These are phyloP conservation scores for Noturus placidus DNA, from an alignment of 2,113 vertebrate species.

Conservation along the genomic window DNA sequence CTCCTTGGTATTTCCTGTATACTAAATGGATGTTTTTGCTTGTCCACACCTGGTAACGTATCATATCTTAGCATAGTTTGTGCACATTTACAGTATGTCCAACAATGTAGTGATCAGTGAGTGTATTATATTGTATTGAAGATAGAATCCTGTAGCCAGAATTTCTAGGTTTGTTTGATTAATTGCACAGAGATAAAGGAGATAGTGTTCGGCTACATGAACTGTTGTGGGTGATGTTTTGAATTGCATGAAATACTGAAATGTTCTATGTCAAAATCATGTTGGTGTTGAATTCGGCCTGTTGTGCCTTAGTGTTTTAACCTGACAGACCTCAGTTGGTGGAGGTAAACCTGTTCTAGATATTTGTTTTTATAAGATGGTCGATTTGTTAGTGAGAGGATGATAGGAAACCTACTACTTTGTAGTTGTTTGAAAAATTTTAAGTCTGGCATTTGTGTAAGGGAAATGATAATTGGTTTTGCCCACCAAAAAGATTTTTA, in stretches of 20 bases:
- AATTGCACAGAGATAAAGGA: constrained; percentile 3
- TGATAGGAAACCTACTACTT: neutral
- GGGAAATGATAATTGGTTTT: constrained; percentile 15
- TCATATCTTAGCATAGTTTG: neutral
- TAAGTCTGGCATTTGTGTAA: neutral
- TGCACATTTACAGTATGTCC: neutral
- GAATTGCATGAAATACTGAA: neutral
- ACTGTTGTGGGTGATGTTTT: neutral
- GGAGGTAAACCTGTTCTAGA: neutral
- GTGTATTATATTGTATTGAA: neutral
- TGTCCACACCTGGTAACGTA: neutral
- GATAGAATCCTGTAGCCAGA: neutral
- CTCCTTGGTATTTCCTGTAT: neutral
- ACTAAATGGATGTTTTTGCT: neutral
- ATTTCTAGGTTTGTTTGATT: neutral
- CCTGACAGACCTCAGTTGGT: neutral
- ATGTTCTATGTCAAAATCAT: neutral
- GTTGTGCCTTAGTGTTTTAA: constrained; percentile 24
- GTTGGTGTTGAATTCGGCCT: neutral
- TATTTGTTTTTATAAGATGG: neutral
- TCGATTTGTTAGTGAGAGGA: neutral
- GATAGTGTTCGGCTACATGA: neutral
- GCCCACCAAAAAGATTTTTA: constrained; percentile 13
- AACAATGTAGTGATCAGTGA: neutral
- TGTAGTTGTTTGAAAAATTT: neutral